Conservation (phyloP, 2,797 vertebrate genomes). For the Novumbra hubbsi region DNA sequence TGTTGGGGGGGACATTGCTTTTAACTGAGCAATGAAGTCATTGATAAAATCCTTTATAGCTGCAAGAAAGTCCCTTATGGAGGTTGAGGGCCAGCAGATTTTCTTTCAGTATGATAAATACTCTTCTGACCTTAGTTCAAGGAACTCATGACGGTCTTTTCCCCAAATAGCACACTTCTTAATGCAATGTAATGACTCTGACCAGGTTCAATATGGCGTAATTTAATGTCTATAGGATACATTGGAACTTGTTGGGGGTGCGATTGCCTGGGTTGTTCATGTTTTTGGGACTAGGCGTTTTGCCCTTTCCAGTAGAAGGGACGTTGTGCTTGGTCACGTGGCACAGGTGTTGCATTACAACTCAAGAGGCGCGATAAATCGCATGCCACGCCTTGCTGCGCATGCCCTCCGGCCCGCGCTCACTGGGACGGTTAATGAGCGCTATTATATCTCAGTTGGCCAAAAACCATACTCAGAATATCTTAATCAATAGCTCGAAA, state of each 20-base stretch:
- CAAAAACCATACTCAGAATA: no score
- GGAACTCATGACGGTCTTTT: no score
- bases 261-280: not conserved
- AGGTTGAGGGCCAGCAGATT: no score
- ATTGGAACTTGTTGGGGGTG: not conserved
- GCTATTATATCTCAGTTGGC: not conserved
- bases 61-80: no score
- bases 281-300: not conserved
- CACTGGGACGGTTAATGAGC: not conserved
- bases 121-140: no score
- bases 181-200: no score
- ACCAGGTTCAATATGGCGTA: no score
- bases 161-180: no score
- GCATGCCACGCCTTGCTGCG: not conserved
- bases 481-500: no score
- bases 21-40: not conserved
- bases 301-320: not conserved
- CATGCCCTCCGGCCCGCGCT: not conserved
- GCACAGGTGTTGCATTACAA: conserved; percentile 5
- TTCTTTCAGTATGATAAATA: no score
- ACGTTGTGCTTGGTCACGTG: not conserved
- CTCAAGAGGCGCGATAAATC: not conserved
- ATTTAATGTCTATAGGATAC: not conserved
- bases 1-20: not conserved
- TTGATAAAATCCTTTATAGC: not conserved